Percentiles rank a stretch among this genome's conserved stretches.
Conservation (phyloP, 2,113 vertebrate genomes). For the Rhinichthys klamathensis region DNA sequence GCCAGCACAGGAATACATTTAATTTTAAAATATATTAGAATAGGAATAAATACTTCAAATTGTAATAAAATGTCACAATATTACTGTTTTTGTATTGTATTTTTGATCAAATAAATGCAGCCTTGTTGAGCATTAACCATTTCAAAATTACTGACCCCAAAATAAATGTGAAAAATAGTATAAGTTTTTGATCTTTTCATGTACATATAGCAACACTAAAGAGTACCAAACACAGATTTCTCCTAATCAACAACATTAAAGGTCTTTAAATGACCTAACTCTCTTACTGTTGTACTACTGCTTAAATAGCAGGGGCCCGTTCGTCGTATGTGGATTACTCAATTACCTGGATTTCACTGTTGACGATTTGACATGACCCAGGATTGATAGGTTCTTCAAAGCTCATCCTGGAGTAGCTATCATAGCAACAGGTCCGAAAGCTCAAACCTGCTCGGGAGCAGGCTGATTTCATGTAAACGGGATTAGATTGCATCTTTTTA, state of each 20-base stretch:
- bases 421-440: too few species aligned
- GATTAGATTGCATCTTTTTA: too few species aligned
- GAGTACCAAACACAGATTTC: background rate
- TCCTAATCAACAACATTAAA: conserved; percentile 1
- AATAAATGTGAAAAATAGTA: background rate
- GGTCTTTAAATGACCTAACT: background rate
- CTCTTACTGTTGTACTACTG: background rate
- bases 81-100: background rate
- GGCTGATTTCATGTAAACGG: too few species aligned
- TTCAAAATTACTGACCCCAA: background rate
- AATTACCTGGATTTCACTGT: too few species aligned
- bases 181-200: background rate
- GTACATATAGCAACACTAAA: background rate
- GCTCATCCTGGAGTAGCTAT: too few species aligned
- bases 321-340: too few species aligned
- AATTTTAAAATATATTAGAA: background rate
- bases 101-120: background rate
- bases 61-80: background rate
- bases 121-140: background rate
- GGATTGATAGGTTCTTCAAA: too few species aligned
- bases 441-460: too few species aligned
- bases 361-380: too few species aligned
- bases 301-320: background rate
- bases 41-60: background rate
- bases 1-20: background rate